These are phyloP conservation scores for Tretioscincus oriximinensis DNA, from an alignment of 2,113 vertebrate genomes.

Conservation along the genomic window DNA sequence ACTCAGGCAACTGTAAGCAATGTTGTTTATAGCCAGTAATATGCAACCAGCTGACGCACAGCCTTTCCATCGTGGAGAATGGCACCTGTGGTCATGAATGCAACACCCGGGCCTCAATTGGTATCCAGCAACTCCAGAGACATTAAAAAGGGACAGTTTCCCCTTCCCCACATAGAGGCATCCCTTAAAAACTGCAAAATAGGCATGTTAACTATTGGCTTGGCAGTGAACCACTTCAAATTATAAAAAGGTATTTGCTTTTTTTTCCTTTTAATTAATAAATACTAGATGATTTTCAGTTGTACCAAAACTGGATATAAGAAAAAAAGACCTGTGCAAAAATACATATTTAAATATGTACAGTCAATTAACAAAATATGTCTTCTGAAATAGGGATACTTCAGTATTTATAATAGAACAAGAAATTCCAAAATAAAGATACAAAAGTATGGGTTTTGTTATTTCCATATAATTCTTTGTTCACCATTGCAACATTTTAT, in stretches of 20 bases:
- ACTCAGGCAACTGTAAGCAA: conserved; percentile 81
- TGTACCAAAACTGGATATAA: conserved; percentile 97
- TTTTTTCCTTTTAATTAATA: conserved; percentile 91
- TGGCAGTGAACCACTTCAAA: conserved; percentile 99
- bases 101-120: neutral
- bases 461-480: conserved; percentile 81
- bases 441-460: conserved; percentile 77
- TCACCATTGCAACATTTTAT: conserved; percentile 81
- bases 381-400: conserved; percentile 97
- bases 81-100: neutral
- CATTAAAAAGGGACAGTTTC: conserved; percentile 68
- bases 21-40: conserved; percentile 28
- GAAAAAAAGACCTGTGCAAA: conserved; percentile 99
- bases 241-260: conserved; percentile 87
- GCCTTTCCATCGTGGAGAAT: neutral
- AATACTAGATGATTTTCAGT: conserved; percentile 93
- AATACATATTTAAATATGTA: conserved; percentile 99
- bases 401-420: conserved; percentile 90
- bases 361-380: conserved; percentile 99
- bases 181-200: conserved; percentile 71
- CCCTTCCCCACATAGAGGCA: conserved; percentile 62
- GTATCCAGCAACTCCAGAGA: conserved; percentile 66
- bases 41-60: neutral
- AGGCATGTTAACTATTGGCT: conserved; percentile 87
- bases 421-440: conserved; percentile 85